Evolutionary conservation across 2,797 vertebrate genomes (phyloP), one percentile per base, ranked within the genome.

Genomic region (Mormyrops boulengeri): DNA sequence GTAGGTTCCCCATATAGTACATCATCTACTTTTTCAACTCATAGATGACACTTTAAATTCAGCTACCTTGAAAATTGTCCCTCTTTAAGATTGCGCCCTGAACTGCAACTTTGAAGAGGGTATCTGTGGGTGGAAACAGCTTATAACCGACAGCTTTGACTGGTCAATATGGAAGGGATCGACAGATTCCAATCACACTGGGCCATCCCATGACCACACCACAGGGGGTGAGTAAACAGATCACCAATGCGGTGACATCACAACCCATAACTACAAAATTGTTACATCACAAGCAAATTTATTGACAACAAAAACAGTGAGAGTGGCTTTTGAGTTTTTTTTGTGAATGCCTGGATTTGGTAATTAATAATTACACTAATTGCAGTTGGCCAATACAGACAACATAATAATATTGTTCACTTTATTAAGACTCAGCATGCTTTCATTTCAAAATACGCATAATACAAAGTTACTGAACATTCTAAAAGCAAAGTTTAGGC

Each of bases 191-290:
- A 41, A 66, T 30, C 44, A 90, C 12, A 97, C 95, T 1, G 97
- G 97, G n/a, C 97, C 97, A n/a, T 91, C 92, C 11, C 88, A 93
- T 88, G 97, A 97, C 92, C 96, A 97, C 94, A 97, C 96, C 0
- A 95, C 94, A 14, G 96, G 95, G 95, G 95, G 97, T 96, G 93
- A 93, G 93, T 91, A 17, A 17, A 22, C 11, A 8, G 49, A 41
- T 11, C 3, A 88, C 38, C 19, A 57, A 44, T 73, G 14, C 1
- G 1, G 44, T 52, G 82, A 88, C 34, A 69, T 41, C 87, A 62
- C n/a, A 66, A n/a, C 41, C 17, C 44, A 50, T 66, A 30, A 88
- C 53, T 8, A n/a, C 19, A 47, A 34, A 4, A 82, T 47, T 5
- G 38, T 88, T 49, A 66, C 38, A 44, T 47, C 57, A 53, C 49